Evolutionary conservation across 1,140 invertebrate genomes (phyloP).

Genomic region (Lucilia cuprina): DNA sequence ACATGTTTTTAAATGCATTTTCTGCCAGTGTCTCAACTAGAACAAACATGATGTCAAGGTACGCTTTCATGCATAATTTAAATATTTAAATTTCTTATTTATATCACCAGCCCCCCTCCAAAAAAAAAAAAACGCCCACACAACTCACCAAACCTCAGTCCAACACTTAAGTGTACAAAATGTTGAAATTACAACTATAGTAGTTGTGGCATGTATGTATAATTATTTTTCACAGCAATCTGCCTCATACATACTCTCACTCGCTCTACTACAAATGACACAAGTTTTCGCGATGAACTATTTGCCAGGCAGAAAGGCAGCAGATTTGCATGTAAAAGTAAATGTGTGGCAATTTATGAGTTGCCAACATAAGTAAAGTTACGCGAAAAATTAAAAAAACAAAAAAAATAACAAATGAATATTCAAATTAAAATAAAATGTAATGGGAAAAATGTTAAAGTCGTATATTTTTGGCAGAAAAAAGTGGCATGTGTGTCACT

Average conservation of each 20-base stretch:
- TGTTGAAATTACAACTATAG: background rate
- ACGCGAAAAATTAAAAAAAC: background rate
- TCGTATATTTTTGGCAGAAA: background rate
- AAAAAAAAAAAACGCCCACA: background rate
- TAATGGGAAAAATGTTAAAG: background rate
- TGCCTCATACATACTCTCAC: background rate
- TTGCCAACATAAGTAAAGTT: slow-evolving; percentile 21
- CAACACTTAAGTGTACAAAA: background rate
- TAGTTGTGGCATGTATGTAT: background rate
- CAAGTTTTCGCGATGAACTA: no score
- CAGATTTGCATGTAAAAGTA: background rate
- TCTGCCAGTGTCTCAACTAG: background rate
- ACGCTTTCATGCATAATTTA: slow-evolving; percentile 24
- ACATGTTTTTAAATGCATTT: background rate
- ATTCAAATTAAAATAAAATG: slow-evolving; percentile 18
- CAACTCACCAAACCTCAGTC: background rate
- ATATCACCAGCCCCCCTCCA: background rate
- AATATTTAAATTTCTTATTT: slow-evolving; percentile 19
- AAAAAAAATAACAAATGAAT: background rate
- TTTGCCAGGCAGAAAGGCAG: no score
- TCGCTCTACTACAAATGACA: background rate
- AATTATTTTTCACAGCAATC: background rate
- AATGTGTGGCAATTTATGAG: slow-evolving; percentile 20
- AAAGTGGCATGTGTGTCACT: background rate
- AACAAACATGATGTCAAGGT: slow-evolving; percentile 2